These are phyloP conservation scores for Nephotettix cincticeps DNA, from an alignment of 1,140 invertebrate species.

Conservation along the genomic window DNA sequence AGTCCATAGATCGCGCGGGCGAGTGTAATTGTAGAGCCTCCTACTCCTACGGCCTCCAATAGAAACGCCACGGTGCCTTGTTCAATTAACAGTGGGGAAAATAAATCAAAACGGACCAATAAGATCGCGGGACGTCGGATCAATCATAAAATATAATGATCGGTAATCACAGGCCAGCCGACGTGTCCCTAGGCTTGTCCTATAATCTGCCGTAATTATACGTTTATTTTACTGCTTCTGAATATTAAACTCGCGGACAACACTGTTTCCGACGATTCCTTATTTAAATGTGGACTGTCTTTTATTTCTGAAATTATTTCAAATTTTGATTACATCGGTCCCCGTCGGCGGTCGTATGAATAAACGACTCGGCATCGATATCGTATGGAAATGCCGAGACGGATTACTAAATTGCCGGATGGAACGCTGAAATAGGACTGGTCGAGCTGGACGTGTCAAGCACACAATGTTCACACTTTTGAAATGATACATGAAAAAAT, in stretches of 20 bases:
- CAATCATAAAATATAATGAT: conserved; percentile 28
- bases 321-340: conserved; percentile 16
- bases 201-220: conserved; percentile 25
- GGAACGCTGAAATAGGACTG: not conserved
- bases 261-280: conserved; percentile 21
- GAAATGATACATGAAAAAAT: too few relatives aligned
- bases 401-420: not conserved
- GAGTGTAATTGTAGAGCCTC: not conserved
- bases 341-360: not conserved
- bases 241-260: conserved; percentile 21
- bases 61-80: conserved; percentile 8
- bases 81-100: conserved; percentile 24
- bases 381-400: conserved; percentile 1
- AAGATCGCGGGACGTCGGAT: conserved; percentile 12
- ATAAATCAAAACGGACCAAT: conserved; percentile 25
- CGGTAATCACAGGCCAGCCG: conserved; percentile 7
- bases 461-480: not conserved
- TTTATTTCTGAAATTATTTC: conserved; percentile 23
- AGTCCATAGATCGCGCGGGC: not conserved
- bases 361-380: not conserved
- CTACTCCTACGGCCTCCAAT: not conserved
- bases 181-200: conserved; percentile 15
- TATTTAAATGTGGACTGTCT: conserved; percentile 18
- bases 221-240: conserved; percentile 21
- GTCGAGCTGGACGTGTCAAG: not conserved